A percentile compares a stretch with the other conserved stretches of the same genome.
phyloP scores from a whole-genome alignment of 2,113 vertebrate species.

The Saguinus midas region DNA sequence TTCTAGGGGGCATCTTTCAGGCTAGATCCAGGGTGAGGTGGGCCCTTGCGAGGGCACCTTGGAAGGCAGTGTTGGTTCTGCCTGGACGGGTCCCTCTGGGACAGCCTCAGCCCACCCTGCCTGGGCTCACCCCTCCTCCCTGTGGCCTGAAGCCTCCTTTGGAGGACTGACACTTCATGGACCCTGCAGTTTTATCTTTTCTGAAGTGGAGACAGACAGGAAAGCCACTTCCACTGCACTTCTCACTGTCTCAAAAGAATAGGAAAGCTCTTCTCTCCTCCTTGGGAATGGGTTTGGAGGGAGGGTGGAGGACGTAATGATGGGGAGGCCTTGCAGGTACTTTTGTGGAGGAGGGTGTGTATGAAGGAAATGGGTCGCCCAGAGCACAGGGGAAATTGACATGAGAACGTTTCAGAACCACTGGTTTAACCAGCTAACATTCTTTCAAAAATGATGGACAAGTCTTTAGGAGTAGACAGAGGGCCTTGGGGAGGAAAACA shows the following conservation, averaged over 20 bases:
- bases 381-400: neutral
- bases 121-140: neutral
- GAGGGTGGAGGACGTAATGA: neutral
- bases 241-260: neutral
- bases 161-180: neutral
- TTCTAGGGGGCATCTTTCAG: neutral
- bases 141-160: neutral
- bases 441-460: constrained; percentile 6
- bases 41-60: neutral
- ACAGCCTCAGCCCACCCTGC: neutral
- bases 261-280: neutral
- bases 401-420: constrained; percentile 30
- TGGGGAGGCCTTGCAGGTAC: neutral
- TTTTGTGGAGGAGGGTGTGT: neutral
- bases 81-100: neutral
- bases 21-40: neutral
- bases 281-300: neutral
- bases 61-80: neutral
- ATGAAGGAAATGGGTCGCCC: neutral
- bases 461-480: neutral
- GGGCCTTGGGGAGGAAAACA: neutral
- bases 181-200: neutral
- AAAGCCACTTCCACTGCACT: neutral
- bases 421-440: neutral
- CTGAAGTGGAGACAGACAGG: constrained; percentile 29